A percentile compares a stretch with the other conserved stretches of the same genome.
Conservation (phyloP, 2,888 invertebrate genomes). For the Nysson spinosus region DNA sequence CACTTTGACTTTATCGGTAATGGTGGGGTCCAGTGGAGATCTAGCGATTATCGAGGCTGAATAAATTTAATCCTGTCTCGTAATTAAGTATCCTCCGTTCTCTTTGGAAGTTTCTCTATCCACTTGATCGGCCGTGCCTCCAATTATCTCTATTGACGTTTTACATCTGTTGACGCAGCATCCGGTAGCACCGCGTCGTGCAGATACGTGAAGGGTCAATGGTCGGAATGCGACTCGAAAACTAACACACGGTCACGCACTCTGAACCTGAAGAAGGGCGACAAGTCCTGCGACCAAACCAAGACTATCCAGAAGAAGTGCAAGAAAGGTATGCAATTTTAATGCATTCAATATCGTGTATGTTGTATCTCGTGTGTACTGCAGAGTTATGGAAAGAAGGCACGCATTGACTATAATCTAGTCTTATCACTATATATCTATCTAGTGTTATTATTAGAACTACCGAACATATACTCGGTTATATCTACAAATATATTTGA, state of each 20-base stretch:
- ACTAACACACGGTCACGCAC: conserved; percentile 90
- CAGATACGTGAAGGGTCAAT: conserved; percentile 90
- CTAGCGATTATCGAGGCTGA: conserved; percentile 3
- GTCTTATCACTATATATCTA: too few relatives aligned
- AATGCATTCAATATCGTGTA: neutral
- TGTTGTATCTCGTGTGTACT: too few relatives aligned
- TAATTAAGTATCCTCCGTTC: conserved; percentile 19
- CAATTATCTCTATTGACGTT: conserved; percentile 62
- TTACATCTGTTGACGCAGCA: conserved; percentile 68
- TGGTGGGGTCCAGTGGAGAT: neutral
- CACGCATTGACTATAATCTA: too few relatives aligned
- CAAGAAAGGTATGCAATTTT: conserved; percentile 85
- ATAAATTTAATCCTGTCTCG: neutral
- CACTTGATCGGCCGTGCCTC: conserved; percentile 42
- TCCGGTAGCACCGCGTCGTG: conserved; percentile 82
- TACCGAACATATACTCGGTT: too few relatives aligned
- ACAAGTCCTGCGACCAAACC: conserved; percentile 88
- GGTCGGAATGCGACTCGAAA: conserved; percentile 93
- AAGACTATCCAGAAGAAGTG: conserved; percentile 94
- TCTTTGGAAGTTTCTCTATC: conserved; percentile 39
- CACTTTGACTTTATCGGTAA: too few relatives aligned
- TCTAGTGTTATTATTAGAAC: too few relatives aligned
- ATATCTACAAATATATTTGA: too few relatives aligned
- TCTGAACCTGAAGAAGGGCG: conserved; percentile 91
- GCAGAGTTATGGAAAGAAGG: neutral